Percentiles rank a stretch among this genome's conserved stretches.
Conservation (phyloP, 1,140 invertebrate genomes). For the Halesus radiatus region DNA sequence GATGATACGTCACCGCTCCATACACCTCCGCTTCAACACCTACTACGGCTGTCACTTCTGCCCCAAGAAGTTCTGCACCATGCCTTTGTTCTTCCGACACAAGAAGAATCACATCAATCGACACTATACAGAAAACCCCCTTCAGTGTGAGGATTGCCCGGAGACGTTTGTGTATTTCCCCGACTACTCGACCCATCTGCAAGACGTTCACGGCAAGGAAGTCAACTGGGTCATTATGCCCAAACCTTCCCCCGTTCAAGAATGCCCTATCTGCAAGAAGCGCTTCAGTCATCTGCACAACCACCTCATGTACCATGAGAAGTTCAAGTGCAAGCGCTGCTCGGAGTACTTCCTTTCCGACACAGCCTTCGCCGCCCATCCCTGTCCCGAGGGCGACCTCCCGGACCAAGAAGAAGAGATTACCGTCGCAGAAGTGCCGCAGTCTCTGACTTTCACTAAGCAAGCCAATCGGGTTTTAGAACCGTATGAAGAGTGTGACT, state of each 20-base stretch:
- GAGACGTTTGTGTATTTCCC: conserved; percentile 66
- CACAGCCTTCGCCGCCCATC: conserved; percentile 63
- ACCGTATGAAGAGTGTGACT: conserved; percentile 65
- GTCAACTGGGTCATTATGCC: conserved; percentile 66
- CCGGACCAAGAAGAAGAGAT: conserved; percentile 65
- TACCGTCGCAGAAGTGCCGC: conserved; percentile 41
- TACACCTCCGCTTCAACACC: conserved; percentile 61
- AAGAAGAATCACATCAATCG: conserved; percentile 65
- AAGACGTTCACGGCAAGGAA: conserved; percentile 64
- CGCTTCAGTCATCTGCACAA: conserved; percentile 65
- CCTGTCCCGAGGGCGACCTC: conserved; percentile 67
- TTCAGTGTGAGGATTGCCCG: conserved; percentile 67
- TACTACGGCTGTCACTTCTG: conserved; percentile 68
- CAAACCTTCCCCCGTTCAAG: conserved; percentile 64
- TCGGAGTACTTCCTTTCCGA: conserved; percentile 66
- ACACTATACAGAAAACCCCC: conserved; percentile 65
- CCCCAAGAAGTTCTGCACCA: conserved; percentile 63
- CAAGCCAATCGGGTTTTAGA: neutral
- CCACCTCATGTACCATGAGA: conserved; percentile 67
- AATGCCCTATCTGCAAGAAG: conserved; percentile 67
- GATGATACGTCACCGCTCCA: conserved; percentile 64
- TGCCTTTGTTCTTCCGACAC: conserved; percentile 64
- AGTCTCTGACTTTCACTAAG: neutral
- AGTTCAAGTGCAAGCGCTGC: conserved; percentile 68
- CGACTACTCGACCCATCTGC: conserved; percentile 67